Conservation (phyloP, 1,140 invertebrate genomes). For the Drosophila bocki region DNA sequence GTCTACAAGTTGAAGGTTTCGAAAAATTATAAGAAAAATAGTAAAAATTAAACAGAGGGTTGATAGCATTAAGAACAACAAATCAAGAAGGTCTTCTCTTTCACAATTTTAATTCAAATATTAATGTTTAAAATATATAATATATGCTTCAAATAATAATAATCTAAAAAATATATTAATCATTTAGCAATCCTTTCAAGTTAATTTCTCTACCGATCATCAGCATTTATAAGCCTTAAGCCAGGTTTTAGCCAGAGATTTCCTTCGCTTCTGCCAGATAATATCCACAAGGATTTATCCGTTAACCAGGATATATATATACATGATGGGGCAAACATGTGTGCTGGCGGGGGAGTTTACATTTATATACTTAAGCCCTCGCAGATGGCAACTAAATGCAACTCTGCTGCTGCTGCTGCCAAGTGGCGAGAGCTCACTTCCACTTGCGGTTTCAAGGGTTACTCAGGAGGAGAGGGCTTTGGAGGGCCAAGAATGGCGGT, state of each 20-base stretch:
- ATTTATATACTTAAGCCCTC: constrained; percentile 47
- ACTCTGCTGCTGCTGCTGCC: constrained; percentile 32
- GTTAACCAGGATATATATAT: not conserved
- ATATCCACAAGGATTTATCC: constrained; percentile 34
- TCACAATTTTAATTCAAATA: not conserved
- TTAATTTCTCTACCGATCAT: constrained; percentile 16
- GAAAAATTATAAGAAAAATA: constrained; percentile 2
- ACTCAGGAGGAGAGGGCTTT: constrained; percentile 12
- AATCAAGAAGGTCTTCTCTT: too few species aligned
- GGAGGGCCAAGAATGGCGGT: constrained; percentile 3
- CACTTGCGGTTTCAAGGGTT: constrained; percentile 63
- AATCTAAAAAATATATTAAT: not conserved
- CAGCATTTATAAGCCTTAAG: constrained; percentile 33
- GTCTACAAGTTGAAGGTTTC: not conserved
- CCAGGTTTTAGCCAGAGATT: constrained; percentile 17
- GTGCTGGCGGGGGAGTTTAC: constrained; percentile 15
- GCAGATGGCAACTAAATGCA: constrained; percentile 55
- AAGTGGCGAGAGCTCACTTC: constrained; percentile 59
- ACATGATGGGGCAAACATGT: not conserved
- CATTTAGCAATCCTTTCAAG: not conserved
- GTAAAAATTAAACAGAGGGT: not conserved
- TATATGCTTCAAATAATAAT: too few species aligned
- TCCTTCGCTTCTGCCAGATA: constrained; percentile 36
- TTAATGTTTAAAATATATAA: not conserved
- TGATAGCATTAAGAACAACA: too few species aligned